Evolutionary conservation across 2,113 vertebrate genomes (phyloP).

Genomic region (Grantiella picta): DNA sequence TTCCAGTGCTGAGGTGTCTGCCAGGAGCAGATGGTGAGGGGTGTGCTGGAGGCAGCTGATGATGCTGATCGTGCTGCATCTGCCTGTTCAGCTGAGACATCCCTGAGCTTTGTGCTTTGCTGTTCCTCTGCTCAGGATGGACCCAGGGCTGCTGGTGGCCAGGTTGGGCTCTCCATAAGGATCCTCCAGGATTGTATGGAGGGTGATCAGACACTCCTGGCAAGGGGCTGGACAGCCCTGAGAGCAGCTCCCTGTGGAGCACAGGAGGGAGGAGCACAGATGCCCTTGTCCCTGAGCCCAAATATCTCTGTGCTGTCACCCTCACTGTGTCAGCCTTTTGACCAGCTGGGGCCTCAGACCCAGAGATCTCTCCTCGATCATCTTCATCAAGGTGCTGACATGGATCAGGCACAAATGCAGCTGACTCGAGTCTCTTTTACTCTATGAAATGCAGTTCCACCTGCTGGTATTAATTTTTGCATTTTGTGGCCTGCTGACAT

Average conservation of each 20-base stretch:
- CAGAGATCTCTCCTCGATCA: not conserved
- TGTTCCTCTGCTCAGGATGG: not conserved
- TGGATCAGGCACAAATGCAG: not conserved
- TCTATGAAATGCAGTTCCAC: not conserved
- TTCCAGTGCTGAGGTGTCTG: not conserved
- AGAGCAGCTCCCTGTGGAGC: not conserved
- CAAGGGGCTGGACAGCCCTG: rapidly evolving
- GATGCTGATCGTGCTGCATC: not conserved
- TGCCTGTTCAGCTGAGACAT: not conserved
- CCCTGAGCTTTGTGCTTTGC: not conserved
- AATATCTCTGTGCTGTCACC: not conserved
- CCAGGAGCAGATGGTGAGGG: not conserved
- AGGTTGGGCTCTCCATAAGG: not conserved
- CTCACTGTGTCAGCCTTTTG: rapidly evolving
- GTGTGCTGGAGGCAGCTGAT: not conserved
- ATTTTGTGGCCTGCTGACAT: not conserved
- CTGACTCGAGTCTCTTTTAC: not conserved
- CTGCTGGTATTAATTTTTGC: not conserved
- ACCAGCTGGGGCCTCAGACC: not conserved
- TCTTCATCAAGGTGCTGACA: not conserved
- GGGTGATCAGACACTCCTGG: not conserved
- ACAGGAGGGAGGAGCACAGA: not conserved
- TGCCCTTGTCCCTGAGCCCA: not conserved
- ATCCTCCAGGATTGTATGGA: rapidly evolving
- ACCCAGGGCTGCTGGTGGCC: not conserved